phyloP scores from a whole-genome alignment of 2,888 invertebrate species.

The Pharmacophagus antenor region DNA sequence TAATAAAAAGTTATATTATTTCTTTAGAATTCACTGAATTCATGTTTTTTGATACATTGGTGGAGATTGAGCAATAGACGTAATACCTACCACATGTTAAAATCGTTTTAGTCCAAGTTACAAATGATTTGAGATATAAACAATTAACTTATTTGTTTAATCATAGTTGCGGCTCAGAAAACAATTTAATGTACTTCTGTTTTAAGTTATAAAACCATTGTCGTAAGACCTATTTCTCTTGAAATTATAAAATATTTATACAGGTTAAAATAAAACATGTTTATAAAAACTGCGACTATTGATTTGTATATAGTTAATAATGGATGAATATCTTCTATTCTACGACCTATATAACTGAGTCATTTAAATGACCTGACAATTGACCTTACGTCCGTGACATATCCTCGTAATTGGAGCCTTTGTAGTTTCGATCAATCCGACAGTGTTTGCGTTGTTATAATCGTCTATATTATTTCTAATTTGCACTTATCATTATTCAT shows the following conservation, averaged over 20 bases:
- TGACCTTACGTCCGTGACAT: constrained; percentile 64
- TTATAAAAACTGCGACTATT: neutral
- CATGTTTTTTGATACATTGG: too few species aligned
- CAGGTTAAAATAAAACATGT: too few species aligned
- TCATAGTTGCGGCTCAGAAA: neutral
- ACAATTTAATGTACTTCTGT: neutral
- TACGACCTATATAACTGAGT: constrained; percentile 36
- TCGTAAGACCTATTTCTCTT: too few species aligned
- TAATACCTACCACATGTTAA: too few species aligned
- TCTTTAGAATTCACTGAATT: too few species aligned
- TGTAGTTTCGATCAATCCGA: constrained; percentile 66
- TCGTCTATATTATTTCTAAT: constrained; percentile 1
- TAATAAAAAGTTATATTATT: too few species aligned
- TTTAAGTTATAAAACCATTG: neutral
- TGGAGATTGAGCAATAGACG: too few species aligned
- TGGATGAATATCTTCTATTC: neutral
- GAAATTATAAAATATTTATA: too few species aligned
- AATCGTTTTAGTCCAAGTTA: too few species aligned
- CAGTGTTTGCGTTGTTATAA: neutral
- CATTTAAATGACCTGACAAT: constrained; percentile 46
- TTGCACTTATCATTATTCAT: too few species aligned
- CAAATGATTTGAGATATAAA: neutral
- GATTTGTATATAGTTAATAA: neutral
- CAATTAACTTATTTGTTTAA: neutral
- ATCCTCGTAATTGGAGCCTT: constrained; percentile 67